phyloP scores from a whole-genome alignment of 2,113 vertebrate genomes.

The Mesocricetus auratus region DNA sequence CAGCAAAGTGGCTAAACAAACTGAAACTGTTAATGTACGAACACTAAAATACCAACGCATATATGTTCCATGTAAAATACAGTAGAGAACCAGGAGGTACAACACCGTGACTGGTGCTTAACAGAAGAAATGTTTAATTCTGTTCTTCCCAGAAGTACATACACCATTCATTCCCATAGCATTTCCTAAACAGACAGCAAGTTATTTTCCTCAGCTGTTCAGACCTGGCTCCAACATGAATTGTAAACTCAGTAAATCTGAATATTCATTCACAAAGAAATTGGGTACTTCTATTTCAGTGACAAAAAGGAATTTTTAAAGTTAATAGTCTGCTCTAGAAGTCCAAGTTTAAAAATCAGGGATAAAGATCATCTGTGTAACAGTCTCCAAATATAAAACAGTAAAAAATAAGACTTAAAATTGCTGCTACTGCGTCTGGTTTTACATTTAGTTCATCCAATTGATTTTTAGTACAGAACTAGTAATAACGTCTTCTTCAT shows the following conservation, averaged over 20 bases:
- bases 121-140: slow-evolving; percentile 90
- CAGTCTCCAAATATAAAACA: slow-evolving; percentile 85
- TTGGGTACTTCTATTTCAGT: slow-evolving; percentile 70
- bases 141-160: slow-evolving; percentile 88
- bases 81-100: slow-evolving; percentile 94
- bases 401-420: slow-evolving; percentile 83
- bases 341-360: slow-evolving; percentile 84
- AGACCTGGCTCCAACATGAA: slow-evolving; percentile 89
- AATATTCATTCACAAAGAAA: slow-evolving; percentile 82
- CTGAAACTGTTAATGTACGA: slow-evolving; percentile 88
- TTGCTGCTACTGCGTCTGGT: slow-evolving; percentile 81
- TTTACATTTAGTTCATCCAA: slow-evolving; percentile 83
- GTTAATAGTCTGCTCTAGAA: slow-evolving; percentile 92
- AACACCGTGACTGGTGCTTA: slow-evolving; percentile 91
- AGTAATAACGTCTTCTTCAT: slow-evolving; percentile 94
- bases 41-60: slow-evolving; percentile 87
- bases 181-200: slow-evolving; percentile 94
- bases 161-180: slow-evolving; percentile 85
- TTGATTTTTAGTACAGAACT: slow-evolving; percentile 94
- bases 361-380: slow-evolving; percentile 82
- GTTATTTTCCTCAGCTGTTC: slow-evolving; percentile 93
- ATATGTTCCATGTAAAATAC: slow-evolving; percentile 94
- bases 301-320: slow-evolving; percentile 88
- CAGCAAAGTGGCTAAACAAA: slow-evolving; percentile 94
- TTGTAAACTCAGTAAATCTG: slow-evolving; percentile 84